Conservation (phyloP, 2,797 vertebrate species). For the Mionectes olivaceus region DNA sequence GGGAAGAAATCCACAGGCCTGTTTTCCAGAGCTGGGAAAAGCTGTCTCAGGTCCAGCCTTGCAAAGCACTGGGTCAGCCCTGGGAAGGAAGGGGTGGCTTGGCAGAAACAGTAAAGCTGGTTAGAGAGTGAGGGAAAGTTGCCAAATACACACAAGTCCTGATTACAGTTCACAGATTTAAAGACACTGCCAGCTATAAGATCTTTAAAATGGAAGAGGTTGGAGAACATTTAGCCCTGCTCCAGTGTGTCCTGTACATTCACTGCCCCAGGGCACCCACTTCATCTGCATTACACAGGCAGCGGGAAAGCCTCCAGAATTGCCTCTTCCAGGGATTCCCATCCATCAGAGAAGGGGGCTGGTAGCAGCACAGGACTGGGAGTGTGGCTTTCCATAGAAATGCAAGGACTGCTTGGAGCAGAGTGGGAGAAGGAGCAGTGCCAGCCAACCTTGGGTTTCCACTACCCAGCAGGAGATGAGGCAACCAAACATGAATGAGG, state of each 20-base stretch:
- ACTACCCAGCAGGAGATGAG: neutral
- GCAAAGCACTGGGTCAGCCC: neutral
- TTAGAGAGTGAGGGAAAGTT: neutral
- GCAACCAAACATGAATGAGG: neutral
- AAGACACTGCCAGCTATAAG: neutral
- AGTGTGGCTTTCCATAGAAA: neutral
- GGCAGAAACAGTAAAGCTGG: neutral
- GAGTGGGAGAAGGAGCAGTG: neutral
- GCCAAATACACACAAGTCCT: constrained; percentile 6
- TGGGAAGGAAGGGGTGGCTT: constrained; percentile 33
- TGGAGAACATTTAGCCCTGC: neutral
- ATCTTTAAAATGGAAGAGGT: neutral
- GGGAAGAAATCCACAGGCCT: neutral
- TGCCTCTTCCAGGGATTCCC: neutral
- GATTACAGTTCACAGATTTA: constrained; percentile 38
- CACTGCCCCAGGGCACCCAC: neutral
- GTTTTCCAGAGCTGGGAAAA: neutral
- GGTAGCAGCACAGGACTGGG: neutral
- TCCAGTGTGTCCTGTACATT: neutral
- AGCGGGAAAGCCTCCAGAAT: neutral
- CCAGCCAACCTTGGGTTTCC: neutral
- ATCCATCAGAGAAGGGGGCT: accelerated
- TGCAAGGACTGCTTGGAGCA: neutral
- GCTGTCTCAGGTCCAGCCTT: neutral
- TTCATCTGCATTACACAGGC: neutral